Percentiles rank a stretch among this genome's conserved stretches.
phyloP scores from a whole-genome alignment of 1,140 invertebrate species.

The Dreissena rostriformis region DNA sequence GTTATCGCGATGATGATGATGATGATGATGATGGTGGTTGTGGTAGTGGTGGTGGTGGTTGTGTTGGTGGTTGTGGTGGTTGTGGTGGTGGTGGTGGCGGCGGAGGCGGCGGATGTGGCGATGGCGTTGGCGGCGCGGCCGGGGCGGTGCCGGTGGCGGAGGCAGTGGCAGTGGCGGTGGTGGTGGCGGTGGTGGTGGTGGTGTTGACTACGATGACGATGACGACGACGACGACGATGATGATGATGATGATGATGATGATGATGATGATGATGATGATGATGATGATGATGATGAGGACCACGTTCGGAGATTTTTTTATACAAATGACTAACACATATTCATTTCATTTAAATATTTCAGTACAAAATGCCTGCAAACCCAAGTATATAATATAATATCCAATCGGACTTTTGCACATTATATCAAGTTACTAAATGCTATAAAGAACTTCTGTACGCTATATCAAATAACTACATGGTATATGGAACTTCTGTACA shows the following conservation, averaged over 20 bases:
- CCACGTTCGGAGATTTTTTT: too few relatives aligned
- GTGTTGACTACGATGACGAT: not conserved
- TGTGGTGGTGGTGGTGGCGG: not conserved
- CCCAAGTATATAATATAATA: too few relatives aligned
- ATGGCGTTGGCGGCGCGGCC: not conserved
- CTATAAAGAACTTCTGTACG: too few relatives aligned
- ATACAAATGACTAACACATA: too few relatives aligned
- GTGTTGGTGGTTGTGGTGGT: conserved; percentile 3
- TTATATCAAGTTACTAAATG: too few relatives aligned
- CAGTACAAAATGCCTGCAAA: too few relatives aligned
- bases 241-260: not conserved
- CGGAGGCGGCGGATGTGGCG: not conserved
- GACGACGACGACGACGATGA: not conserved
- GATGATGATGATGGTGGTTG: not conserved
- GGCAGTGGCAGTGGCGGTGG: not conserved
- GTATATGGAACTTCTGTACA: too few relatives aligned
- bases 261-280: not conserved
- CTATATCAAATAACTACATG: too few relatives aligned
- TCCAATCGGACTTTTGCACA: too few relatives aligned
- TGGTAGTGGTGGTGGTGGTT: conserved; percentile 3
- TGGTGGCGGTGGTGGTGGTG: not conserved
- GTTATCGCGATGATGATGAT: not conserved
- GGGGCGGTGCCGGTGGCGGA: not conserved
- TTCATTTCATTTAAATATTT: too few relatives aligned
- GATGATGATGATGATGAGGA: not conserved